Percentiles rank a stretch among this genome's conserved stretches.
phyloP scores from a whole-genome alignment of 1,140 invertebrate species.

The Odontomachus brunneus region DNA sequence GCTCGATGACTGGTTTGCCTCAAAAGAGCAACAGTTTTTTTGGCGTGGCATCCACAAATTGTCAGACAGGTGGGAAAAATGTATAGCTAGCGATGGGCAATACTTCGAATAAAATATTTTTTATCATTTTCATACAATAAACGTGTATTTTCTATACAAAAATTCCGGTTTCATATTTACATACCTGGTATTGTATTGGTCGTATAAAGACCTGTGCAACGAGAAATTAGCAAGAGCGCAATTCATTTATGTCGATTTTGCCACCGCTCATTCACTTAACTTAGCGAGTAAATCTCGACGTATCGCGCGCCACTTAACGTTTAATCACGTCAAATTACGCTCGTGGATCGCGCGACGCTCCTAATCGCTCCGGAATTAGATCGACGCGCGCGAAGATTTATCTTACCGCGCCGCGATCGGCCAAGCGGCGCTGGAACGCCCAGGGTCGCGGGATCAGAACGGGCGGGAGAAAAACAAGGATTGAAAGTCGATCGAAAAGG shows the following conservation, averaged over 20 bases:
- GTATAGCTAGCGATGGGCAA: too few species aligned
- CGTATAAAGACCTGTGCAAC: too few species aligned
- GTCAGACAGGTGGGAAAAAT: too few species aligned
- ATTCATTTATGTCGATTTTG: neutral
- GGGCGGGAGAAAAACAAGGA: conserved; percentile 28
- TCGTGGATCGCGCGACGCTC: conserved; percentile 9
- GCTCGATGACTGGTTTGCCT: too few species aligned
- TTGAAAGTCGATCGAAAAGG: conserved; percentile 47
- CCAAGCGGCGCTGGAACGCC: too few species aligned
- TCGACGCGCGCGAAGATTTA: conserved; percentile 20
- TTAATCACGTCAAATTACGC: conserved; percentile 18
- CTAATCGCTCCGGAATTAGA: conserved; percentile 32
- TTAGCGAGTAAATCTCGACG: neutral
- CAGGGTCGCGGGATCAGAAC: neutral
- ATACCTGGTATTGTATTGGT: too few species aligned
- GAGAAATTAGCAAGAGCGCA: neutral
- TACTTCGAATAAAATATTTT: too few species aligned
- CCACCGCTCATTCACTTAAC: neutral
- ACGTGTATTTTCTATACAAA: too few species aligned
- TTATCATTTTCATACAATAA: too few species aligned
- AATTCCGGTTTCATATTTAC: too few species aligned
- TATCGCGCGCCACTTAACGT: conserved; percentile 4
- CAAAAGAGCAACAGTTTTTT: too few species aligned
- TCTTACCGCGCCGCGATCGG: neutral
- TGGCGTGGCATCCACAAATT: too few species aligned